phyloP scores from a whole-genome alignment of 2,888 invertebrate species.

The Phalera bucephala region DNA sequence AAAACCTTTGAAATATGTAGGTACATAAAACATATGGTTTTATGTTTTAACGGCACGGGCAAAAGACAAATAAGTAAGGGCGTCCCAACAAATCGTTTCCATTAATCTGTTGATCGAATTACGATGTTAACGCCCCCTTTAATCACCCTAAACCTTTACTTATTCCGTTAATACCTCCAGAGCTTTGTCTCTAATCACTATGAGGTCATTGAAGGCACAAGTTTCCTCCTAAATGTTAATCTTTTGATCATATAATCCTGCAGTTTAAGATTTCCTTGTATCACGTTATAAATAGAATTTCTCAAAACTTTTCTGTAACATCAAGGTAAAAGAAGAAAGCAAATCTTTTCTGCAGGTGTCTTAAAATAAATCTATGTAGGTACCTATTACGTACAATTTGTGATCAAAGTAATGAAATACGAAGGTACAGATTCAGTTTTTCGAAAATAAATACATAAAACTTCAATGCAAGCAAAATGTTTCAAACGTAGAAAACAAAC shows the following conservation, averaged over 20 bases:
- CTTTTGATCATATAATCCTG: slow-evolving; percentile 1
- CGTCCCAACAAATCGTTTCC: slow-evolving; percentile 33
- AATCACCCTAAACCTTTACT: slow-evolving; percentile 41
- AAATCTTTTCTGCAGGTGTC: too few species aligned
- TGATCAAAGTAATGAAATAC: too few species aligned
- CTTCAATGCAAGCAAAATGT: too few species aligned
- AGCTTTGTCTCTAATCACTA: slow-evolving; percentile 34
- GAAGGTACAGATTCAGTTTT: too few species aligned
- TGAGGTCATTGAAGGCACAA: slow-evolving; percentile 23
- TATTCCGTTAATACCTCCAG: slow-evolving; percentile 35
- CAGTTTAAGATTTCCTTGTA: too few species aligned
- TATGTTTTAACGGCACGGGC: slow-evolving; percentile 10
- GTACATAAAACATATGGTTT: background rate
- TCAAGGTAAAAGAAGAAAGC: too few species aligned
- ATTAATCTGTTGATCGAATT: slow-evolving; percentile 44
- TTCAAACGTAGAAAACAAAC: slow-evolving; percentile 23
- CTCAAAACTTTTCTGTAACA: too few species aligned
- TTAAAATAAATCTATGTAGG: too few species aligned
- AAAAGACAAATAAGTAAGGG: slow-evolving; percentile 28
- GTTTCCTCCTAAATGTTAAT: slow-evolving; percentile 6
- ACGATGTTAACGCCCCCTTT: slow-evolving; percentile 42
- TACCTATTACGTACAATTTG: too few species aligned
- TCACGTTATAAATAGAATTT: too few species aligned
- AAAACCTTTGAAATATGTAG: too few species aligned
- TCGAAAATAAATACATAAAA: too few species aligned